These are phyloP conservation scores for Hippocampus abdominalis DNA, from an alignment of 2,113 vertebrate genomes.

Conservation along the genomic window DNA sequence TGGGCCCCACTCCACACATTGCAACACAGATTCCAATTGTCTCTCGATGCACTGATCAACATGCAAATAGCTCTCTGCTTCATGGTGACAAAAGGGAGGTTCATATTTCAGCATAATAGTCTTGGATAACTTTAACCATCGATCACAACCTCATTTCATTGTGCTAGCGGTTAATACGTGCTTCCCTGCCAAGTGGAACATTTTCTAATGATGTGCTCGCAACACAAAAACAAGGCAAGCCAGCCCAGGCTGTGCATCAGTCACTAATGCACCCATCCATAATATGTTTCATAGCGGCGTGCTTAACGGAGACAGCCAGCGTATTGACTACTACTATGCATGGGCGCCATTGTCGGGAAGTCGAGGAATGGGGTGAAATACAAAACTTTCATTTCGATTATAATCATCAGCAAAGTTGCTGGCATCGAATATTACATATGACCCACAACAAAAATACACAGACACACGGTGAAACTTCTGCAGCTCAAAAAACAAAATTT, in stretches of 20 bases:
- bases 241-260: conserved; percentile 71
- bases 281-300: conserved; percentile 76
- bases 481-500: background rate
- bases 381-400: conserved; percentile 73
- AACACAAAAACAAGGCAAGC: conserved; percentile 74
- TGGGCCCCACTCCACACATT: conserved; percentile 62
- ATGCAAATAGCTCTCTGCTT: conserved; percentile 76
- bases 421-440: conserved; percentile 72
- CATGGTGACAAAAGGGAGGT: conserved; percentile 82
- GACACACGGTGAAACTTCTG: conserved; percentile 51
- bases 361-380: conserved; percentile 40
- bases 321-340: conserved; percentile 62
- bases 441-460: conserved; percentile 49
- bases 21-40: conserved; percentile 73
- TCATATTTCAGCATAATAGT: conserved; percentile 84
- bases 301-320: conserved; percentile 72
- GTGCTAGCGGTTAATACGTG: conserved; percentile 75
- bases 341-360: conserved; percentile 49
- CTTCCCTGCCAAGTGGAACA: conserved; percentile 82
- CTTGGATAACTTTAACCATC: conserved; percentile 84
- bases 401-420: conserved; percentile 74
- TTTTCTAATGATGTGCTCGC: conserved; percentile 82
- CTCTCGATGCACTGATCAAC: conserved; percentile 75
- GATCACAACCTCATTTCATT: conserved; percentile 87
- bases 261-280: conserved; percentile 84